Evolutionary conservation across 2,797 vertebrate genomes (phyloP), one percentile per base, ranked within the genome.

Genomic region (Coranthus polyacanthus): DNA sequence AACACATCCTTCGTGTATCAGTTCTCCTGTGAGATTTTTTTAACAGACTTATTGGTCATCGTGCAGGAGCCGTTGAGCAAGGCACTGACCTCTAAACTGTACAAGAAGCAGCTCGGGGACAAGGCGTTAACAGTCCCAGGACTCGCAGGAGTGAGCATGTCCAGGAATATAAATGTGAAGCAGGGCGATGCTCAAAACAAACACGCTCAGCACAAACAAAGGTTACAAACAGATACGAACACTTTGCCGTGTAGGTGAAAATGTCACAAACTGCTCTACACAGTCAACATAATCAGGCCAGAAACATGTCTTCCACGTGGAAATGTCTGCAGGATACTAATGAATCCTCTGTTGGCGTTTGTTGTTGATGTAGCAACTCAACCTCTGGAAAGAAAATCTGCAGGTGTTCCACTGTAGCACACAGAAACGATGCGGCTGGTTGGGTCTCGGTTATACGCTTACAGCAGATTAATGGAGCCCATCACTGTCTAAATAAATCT

Each of bases 181-280:
- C 60, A 12, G 24, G 16, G 3, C 12, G 24, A 3, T 44, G 45
- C 0, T 1, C 4, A 0, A 41, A 78, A 62, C 24, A 34, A 29
- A 16, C 46, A 3, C 2, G 2, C 44, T 52, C 60, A 72, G 72
- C 75, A 73, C 17, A 70, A 59, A 56, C 21, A 44, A 56, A 64
- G 39, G 24, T 46, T 22, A 36, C 29, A 58, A 54, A 17, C 45
- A 44, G 37, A 50, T 1, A n/a, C n/a, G n/a, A n/a, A n/a, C n/a
- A n/a, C n/a, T n/a, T n/a, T n/a, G n/a, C n/a, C n/a, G n/a, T n/a
- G n/a, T n/a, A n/a, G n/a, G n/a, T n/a, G n/a, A n/a, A n/a, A 26
- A 12, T 6, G 43, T 54, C 12, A 21, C 43, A 15, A 63, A 65
- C 18, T 42, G 6, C 10, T n/a, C 6, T 24, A 13, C 22, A 39